Conservation (phyloP, 2,113 vertebrate species). For the Chitala chitala region DNA sequence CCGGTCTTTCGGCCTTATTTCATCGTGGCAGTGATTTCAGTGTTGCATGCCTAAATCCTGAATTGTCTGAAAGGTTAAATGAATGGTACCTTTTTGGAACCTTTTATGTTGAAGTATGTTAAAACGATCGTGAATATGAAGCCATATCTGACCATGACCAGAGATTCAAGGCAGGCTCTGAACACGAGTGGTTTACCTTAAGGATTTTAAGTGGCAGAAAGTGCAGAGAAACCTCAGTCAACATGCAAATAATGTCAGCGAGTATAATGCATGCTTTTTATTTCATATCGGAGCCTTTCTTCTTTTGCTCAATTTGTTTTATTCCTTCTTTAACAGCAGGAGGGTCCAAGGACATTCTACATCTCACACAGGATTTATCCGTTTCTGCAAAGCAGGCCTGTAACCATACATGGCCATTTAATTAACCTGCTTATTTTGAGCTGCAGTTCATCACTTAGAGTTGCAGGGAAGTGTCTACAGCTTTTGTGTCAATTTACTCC, state of each 20-base stretch:
- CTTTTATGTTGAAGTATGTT: too few species aligned
- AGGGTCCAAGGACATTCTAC: neutral
- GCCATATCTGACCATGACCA: too few species aligned
- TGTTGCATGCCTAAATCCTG: too few species aligned
- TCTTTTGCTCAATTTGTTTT: neutral
- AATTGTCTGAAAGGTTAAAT: too few species aligned
- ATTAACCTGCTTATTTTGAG: conserved; percentile 48
- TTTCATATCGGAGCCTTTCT: neutral
- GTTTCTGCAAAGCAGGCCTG: conserved; percentile 47
- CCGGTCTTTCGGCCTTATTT: too few species aligned
- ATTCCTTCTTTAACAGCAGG: neutral
- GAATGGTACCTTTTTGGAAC: too few species aligned
- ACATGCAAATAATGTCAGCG: neutral
- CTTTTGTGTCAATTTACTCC: neutral
- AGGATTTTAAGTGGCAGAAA: too few species aligned
- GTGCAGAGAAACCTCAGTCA: too few species aligned
- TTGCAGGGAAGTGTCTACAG: conserved; percentile 5
- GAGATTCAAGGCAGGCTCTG: too few species aligned
- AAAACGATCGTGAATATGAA: too few species aligned
- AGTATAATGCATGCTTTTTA: neutral
- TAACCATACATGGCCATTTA: conserved; percentile 55
- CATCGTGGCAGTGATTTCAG: too few species aligned
- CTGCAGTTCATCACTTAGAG: conserved; percentile 46
- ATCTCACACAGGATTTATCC: neutral
- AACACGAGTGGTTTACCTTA: too few species aligned